A percentile compares a stretch with the other conserved stretches of the same genome.
These are phyloP conservation scores for Catocala sponsa DNA, from an alignment of 2,888 invertebrate genomes.

Conservation along the genomic window DNA sequence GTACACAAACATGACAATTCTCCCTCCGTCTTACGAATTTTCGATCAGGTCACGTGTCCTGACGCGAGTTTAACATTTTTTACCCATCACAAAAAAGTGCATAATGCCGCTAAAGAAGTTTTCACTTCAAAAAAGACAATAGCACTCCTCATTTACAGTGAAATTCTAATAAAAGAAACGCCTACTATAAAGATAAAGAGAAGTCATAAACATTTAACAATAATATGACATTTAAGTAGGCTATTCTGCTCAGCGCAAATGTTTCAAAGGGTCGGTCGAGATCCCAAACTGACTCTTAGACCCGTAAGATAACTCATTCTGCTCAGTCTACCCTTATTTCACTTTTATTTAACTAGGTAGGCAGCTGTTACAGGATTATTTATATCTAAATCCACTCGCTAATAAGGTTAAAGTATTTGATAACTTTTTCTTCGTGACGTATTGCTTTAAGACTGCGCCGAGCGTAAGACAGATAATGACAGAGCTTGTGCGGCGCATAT, in stretches of 20 bases:
- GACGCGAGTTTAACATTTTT: no score
- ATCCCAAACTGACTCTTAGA: conserved; percentile 16
- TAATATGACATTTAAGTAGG: conserved; percentile 24
- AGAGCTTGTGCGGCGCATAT: no score
- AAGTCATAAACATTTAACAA: conserved; percentile 23
- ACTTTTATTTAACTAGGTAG: conserved; percentile 20
- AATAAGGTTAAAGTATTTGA: conserved; percentile 11
- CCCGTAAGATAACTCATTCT: conserved; percentile 22
- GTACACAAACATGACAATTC: no score
- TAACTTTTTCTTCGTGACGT: not conserved
- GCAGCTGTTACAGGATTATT: conserved; percentile 21
- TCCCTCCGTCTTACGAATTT: no score
- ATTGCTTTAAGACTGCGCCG: no score
- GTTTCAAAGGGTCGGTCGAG: conserved; percentile 20
- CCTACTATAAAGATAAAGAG: conserved; percentile 18
- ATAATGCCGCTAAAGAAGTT: no score
- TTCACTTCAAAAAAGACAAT: no score
- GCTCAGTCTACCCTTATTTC: conserved; percentile 18
- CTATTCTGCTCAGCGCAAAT: conserved; percentile 21
- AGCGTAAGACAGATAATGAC: no score
- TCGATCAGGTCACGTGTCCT: no score
- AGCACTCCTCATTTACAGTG: conserved; percentile 9
- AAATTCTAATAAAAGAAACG: conserved; percentile 21
- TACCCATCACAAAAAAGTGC: no score
- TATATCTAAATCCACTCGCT: conserved; percentile 12